phyloP scores from a whole-genome alignment of 1,140 invertebrate species.

The Leptopilina boulardi region DNA sequence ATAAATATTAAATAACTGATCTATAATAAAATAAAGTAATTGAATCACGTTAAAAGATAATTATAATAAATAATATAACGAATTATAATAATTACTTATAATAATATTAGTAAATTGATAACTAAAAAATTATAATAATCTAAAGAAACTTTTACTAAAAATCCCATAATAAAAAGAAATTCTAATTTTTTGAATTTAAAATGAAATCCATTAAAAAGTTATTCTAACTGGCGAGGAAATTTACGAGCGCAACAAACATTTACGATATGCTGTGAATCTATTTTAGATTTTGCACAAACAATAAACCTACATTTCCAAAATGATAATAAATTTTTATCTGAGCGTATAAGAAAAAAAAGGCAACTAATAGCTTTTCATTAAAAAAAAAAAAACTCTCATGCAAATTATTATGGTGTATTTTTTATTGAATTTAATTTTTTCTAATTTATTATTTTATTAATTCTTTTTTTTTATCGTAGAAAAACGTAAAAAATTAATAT shows the following conservation, averaged over 20 bases:
- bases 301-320: slow-evolving; percentile 22
- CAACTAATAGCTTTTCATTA: neutral
- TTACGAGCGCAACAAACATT: slow-evolving; percentile 26
- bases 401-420: neutral
- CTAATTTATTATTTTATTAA: too few relatives aligned
- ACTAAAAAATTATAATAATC: too few relatives aligned
- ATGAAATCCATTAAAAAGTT: neutral
- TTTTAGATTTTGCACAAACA: slow-evolving; percentile 13
- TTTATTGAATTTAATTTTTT: too few relatives aligned
- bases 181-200: neutral
- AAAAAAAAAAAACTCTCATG: neutral
- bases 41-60: too few relatives aligned
- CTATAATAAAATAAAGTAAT: too few relatives aligned
- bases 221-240: neutral
- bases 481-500: too few relatives aligned
- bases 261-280: slow-evolving; percentile 6
- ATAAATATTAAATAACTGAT: neutral
- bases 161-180: neutral
- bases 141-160: neutral
- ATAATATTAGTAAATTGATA: too few relatives aligned
- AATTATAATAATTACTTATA: too few relatives aligned
- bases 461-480: too few relatives aligned
- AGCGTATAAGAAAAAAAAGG: neutral
- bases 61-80: too few relatives aligned
- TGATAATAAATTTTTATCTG: neutral